Evolutionary conservation across 2,888 invertebrate genomes (phyloP), one percentile per base, ranked within the genome.

Genomic region (Tyria jacobaeae): DNA sequence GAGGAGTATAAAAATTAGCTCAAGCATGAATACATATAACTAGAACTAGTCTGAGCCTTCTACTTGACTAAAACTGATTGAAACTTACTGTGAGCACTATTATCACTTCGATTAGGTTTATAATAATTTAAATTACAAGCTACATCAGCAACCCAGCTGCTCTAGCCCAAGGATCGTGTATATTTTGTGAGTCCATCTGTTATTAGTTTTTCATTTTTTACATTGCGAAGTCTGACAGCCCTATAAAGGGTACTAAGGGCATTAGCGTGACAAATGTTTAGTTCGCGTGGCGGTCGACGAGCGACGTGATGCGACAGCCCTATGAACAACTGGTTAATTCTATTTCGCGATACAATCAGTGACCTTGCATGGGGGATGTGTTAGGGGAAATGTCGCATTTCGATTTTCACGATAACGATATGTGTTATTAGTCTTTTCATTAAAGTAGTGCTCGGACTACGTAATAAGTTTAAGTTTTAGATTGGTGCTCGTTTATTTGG

Each of bases 191-290:
- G 27, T 31, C 27, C 4, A 31, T 4, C 0, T 25, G 12, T 7
- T 48, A 0, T 21, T 21, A 44, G 21, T 21, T 44, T 4, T 44
- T 44, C 34, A 35, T 35, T 9, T 34, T 48, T 56, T 35, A 12
- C 47, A 24, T 3, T 35, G 14, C 24, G n/a, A 24, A 3, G 31
- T 25, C 21, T 47, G 56, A n/a, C 70, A 75, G 27, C 74, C 74
- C 74, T 75, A 41, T 5, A 10, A 5, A 17, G 62, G 66, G 61
- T 68, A 65, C 68, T 68, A 66, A 71, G 61, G 71, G 68, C 73
- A 75, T 75, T 71, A 63, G 60, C 66, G 68, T 75, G 76, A 75
- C 75, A 75, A 75, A 75, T 75, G 75, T 71, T 59, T 60, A 47
- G 57, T 68, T 75, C 57, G 75, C 74, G 75, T 75, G 76, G 64